Conservation (phyloP, 2,888 invertebrate genomes). For the Microplitis manilae region DNA sequence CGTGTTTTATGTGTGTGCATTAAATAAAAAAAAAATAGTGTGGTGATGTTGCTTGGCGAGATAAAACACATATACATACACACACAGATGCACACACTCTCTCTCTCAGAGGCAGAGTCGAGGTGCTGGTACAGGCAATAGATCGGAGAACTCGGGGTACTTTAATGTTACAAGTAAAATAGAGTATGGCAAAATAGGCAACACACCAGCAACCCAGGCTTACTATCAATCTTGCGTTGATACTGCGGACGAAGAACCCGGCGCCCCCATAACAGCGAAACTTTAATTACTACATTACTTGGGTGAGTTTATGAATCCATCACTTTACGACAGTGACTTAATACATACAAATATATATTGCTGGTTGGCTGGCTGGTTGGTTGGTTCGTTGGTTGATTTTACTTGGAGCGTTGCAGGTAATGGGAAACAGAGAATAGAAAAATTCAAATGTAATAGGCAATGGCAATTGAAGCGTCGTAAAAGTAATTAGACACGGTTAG, state of each 20-base stretch:
- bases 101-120: constrained; percentile 22
- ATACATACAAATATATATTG: constrained; percentile 5
- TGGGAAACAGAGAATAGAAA: not conserved
- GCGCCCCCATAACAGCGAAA: constrained; percentile 65
- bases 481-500: not conserved
- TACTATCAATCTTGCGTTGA: constrained; percentile 55
- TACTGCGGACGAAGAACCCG: constrained; percentile 33
- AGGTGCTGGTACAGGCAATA: constrained; percentile 31
- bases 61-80: constrained; percentile 35
- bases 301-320: constrained; percentile 57
- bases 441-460: not conserved
- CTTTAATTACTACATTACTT: constrained; percentile 70
- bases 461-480: constrained; percentile 1
- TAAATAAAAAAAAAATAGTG: not conserved
- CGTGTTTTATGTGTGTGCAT: not conserved
- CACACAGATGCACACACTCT: no score
- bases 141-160: constrained; percentile 36
- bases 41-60: not conserved
- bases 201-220: constrained; percentile 37
- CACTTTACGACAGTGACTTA: constrained; percentile 53
- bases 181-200: constrained; percentile 37
- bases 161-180: constrained; percentile 48
- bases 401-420: not conserved
- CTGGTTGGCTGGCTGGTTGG: no score
- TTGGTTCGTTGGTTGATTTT: no score